These are phyloP conservation scores for Sebastolobus altivelis DNA, from an alignment of 2,797 vertebrate genomes.

Conservation along the genomic window DNA sequence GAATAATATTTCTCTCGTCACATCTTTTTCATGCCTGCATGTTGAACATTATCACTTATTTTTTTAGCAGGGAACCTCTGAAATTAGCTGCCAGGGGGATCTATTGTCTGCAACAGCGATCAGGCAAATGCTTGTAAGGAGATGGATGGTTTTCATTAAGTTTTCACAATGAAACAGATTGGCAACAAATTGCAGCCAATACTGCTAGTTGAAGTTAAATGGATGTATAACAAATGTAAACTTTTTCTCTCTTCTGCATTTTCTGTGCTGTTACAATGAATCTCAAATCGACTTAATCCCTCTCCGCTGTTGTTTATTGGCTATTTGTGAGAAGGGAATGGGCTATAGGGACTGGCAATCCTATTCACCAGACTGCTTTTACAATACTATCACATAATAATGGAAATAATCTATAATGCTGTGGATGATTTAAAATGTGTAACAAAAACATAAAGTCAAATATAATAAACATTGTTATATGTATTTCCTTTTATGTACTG, in stretches of 20 bases:
- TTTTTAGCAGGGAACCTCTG: constrained; percentile 15
- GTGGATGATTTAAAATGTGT: background rate
- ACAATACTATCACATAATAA: background rate
- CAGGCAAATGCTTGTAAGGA: constrained; percentile 52
- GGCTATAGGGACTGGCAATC: background rate
- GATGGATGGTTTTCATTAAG: constrained; percentile 76
- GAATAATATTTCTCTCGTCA: constrained; percentile 12
- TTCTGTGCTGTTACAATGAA: constrained; percentile 24
- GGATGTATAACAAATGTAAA: constrained; percentile 57
- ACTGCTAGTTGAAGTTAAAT: constrained; percentile 60
- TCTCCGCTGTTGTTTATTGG: constrained; percentile 18
- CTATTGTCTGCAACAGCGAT: constrained; percentile 52
- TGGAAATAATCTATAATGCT: background rate
- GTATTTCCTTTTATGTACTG: too few species aligned
- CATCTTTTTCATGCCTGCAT: constrained; percentile 12
- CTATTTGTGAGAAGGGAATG: background rate
- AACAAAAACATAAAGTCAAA: background rate
- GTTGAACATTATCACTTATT: constrained; percentile 37
- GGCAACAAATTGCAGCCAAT: constrained; percentile 52
- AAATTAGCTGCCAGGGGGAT: constrained; percentile 69
- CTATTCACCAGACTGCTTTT: constrained; percentile 4
- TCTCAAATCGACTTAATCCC: constrained; percentile 23
- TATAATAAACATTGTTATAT: background rate
- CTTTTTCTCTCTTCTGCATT: constrained; percentile 16
- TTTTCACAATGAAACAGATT: constrained; percentile 60